A percentile compares a stretch with the other conserved stretches of the same genome.
Conservation (phyloP, 2,797 vertebrate genomes). For the Luscinia megarhynchos region DNA sequence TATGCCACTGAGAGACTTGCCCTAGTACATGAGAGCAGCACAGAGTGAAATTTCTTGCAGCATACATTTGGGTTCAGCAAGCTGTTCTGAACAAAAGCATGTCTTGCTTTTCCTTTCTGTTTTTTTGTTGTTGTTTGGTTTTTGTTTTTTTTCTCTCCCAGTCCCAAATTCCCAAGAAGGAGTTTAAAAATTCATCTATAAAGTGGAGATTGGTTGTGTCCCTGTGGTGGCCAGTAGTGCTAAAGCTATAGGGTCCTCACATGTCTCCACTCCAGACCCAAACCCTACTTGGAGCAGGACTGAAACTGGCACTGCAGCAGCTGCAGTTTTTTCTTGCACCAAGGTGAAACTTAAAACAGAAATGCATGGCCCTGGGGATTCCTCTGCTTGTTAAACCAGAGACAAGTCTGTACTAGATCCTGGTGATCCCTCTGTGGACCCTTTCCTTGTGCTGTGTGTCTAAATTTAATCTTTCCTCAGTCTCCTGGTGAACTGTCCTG, state of each 20-base stretch:
- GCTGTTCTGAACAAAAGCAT: neutral
- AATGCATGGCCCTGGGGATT: neutral
- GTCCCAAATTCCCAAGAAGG: neutral
- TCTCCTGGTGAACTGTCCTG: rapidly evolving
- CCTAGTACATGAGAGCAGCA: neutral
- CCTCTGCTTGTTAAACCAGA: neutral
- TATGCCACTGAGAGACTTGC: neutral
- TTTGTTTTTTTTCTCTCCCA: no score
- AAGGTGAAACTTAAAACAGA: neutral
- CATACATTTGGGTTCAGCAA: neutral
- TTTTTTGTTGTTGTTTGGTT: no score
- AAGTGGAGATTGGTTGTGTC: neutral
- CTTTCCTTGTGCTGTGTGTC: neutral
- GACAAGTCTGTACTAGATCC: neutral
- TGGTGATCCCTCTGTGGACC: neutral
- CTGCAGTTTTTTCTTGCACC: neutral
- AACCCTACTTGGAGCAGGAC: neutral
- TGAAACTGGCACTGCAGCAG: neutral
- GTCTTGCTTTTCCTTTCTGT: neutral
- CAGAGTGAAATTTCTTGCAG: neutral
- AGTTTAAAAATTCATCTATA: neutral
- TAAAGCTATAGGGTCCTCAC: neutral
- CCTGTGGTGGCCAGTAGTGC: no score
- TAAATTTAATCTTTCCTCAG: neutral
- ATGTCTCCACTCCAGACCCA: neutral